A percentile compares a stretch with the other conserved stretches of the same genome.
phyloP scores from a whole-genome alignment of 2,113 vertebrate genomes.

The Apteryx owenii region DNA sequence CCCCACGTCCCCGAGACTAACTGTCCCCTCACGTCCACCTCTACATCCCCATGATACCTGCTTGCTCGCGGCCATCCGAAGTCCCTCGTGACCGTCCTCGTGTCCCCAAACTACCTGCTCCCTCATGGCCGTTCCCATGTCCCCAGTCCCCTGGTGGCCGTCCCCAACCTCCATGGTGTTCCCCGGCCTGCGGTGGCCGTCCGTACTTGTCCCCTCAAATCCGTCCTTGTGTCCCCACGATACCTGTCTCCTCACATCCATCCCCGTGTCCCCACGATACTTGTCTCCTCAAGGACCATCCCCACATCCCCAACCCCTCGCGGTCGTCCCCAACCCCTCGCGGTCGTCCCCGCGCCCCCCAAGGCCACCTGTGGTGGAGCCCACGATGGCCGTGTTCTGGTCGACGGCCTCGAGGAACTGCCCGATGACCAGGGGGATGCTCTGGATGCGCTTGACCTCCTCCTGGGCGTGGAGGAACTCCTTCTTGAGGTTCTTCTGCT shows the following conservation, averaged over 20 bases:
- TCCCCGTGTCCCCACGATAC: neutral
- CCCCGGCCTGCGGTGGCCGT: no score
- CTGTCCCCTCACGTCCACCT: neutral
- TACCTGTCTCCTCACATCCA: neutral
- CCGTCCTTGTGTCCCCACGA: no score
- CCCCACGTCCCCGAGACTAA: no score
- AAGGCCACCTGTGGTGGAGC: slow-evolving; percentile 88
- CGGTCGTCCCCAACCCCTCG: neutral
- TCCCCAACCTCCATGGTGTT: no score
- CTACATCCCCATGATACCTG: neutral
- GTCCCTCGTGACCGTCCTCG: no score
- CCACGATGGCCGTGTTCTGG: slow-evolving; percentile 95
- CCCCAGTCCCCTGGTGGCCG: no score
- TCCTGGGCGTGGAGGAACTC: slow-evolving; percentile 96
- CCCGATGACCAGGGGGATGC: slow-evolving; percentile 93
- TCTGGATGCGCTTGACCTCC: slow-evolving; percentile 96
- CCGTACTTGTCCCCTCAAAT: no score
- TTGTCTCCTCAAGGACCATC: neutral
- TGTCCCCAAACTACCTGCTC: no score
- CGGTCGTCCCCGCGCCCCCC: neutral
- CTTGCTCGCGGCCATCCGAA: no score
- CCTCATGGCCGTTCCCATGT: neutral
- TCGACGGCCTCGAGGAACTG: slow-evolving; percentile 96
- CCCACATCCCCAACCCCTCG: no score
- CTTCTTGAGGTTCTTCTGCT: slow-evolving; percentile 95